Evolutionary conservation across 30 jellyfish, hydroid and myxozoan species (phyloP).

Genomic region (Turritopsis rubra): DNA sequence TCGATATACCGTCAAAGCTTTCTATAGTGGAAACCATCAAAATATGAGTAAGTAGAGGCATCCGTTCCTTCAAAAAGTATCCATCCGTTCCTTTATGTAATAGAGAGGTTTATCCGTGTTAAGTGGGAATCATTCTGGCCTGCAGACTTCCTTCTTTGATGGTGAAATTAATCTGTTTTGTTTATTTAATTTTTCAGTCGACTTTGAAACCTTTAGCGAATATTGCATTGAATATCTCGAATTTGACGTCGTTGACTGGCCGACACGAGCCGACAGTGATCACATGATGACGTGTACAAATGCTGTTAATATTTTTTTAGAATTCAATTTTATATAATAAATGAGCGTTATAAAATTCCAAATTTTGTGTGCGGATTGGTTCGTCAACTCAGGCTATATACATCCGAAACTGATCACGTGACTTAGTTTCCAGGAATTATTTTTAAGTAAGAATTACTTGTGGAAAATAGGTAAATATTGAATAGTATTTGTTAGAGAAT

Average conservation of each 20-base stretch:
- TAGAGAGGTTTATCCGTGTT: too few species aligned
- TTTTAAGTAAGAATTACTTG: too few species aligned
- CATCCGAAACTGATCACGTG: background rate
- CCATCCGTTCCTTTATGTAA: too few species aligned
- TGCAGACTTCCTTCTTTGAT: too few species aligned
- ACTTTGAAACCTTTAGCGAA: slow-evolving; percentile 59
- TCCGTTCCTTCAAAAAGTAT: too few species aligned
- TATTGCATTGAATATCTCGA: slow-evolving; percentile 55
- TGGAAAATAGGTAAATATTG: too few species aligned
- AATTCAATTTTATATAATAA: background rate
- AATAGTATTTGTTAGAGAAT: too few species aligned
- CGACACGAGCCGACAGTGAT: slow-evolving; percentile 80
- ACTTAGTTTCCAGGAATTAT: too few species aligned
- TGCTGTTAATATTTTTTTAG: background rate
- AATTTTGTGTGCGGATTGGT: background rate
- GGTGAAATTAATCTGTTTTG: background rate
- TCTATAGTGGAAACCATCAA: too few species aligned
- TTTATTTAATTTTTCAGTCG: slow-evolving; percentile 36
- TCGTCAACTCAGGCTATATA: background rate
- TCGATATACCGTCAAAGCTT: too few species aligned
- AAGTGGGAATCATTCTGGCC: too few species aligned
- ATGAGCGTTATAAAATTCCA: background rate
- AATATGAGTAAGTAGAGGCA: too few species aligned
- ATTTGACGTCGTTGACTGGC: slow-evolving; percentile 61
- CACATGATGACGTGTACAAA: slow-evolving; percentile 15